Evolutionary conservation across 2,888 invertebrate species (phyloP).

Genomic region (Agrotis ipsilon): DNA sequence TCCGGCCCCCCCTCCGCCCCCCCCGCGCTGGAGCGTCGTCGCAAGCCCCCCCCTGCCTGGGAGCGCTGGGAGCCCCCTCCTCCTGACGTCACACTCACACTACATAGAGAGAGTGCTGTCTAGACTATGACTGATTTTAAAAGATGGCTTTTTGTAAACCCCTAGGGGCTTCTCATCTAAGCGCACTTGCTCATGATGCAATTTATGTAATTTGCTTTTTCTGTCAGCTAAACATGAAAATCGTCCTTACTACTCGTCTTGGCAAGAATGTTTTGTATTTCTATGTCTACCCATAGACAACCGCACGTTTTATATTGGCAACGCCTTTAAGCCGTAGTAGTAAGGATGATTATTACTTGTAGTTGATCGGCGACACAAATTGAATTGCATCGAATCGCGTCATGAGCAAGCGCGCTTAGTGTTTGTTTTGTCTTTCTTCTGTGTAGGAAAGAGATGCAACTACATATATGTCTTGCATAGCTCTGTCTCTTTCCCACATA

Average conservation of each 20-base stretch:
- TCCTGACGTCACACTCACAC: slow-evolving; percentile 85
- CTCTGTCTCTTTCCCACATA: background rate
- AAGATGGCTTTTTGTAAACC: slow-evolving; percentile 13
- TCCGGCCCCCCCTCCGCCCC: slow-evolving; percentile 68
- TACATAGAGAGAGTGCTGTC: slow-evolving; percentile 86
- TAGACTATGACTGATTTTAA: slow-evolving; percentile 64
- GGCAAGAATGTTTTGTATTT: too few species aligned
- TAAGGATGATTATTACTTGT: too few species aligned
- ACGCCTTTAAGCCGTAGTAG: too few species aligned
- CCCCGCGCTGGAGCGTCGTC: slow-evolving; percentile 70
- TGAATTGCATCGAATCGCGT: too few species aligned
- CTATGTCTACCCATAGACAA: too few species aligned
- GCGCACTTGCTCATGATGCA: too few species aligned
- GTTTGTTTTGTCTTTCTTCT: background rate
- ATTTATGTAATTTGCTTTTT: too few species aligned
- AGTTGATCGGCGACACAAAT: too few species aligned
- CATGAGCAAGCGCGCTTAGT: background rate
- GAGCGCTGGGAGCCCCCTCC: slow-evolving; percentile 84
- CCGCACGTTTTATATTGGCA: too few species aligned
- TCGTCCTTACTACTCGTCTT: too few species aligned
- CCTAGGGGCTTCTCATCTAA: background rate
- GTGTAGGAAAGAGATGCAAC: background rate
- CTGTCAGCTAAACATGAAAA: too few species aligned
- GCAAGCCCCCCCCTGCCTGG: slow-evolving; percentile 75
- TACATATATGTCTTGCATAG: background rate